Conservation (phyloP, 2,888 invertebrate genomes). For the Peribatodes rhomboidaria region DNA sequence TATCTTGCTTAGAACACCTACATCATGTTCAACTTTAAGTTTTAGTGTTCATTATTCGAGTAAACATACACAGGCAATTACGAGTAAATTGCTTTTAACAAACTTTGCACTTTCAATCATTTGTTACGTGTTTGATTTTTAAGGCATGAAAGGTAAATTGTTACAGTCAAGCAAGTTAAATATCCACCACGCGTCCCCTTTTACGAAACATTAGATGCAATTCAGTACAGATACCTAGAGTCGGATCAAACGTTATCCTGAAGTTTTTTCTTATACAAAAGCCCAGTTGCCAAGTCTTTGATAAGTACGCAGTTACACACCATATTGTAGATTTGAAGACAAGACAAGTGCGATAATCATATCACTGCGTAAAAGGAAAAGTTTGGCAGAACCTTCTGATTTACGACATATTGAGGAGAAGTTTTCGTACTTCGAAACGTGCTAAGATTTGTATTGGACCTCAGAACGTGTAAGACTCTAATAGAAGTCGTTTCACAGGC, state of each 20-base stretch:
- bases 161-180: no score
- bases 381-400: constrained; percentile 29
- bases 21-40: no score
- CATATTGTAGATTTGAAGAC: constrained; percentile 15
- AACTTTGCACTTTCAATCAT: no score
- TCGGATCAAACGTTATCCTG: no score
- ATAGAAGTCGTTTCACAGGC: constrained; percentile 4
- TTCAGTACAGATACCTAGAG: constrained; percentile 31
- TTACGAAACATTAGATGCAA: constrained; percentile 11
- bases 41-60: no score
- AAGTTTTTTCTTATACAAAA: no score
- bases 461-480: constrained; percentile 10
- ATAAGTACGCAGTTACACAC: constrained; percentile 1
- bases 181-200: neutral
- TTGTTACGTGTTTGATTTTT: no score
- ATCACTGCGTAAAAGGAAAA: constrained; percentile 32
- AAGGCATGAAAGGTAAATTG: no score
- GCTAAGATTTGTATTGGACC: constrained; percentile 23
- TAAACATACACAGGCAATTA: no score
- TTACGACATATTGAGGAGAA: constrained; percentile 33
- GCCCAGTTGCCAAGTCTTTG: constrained; percentile 3
- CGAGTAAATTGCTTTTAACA: no score
- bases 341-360: constrained; percentile 32
- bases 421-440: constrained; percentile 29
- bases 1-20: no score